Evolutionary conservation across 2,797 vertebrate species (phyloP).

Genomic region (Tauraco hartlaubi): DNA sequence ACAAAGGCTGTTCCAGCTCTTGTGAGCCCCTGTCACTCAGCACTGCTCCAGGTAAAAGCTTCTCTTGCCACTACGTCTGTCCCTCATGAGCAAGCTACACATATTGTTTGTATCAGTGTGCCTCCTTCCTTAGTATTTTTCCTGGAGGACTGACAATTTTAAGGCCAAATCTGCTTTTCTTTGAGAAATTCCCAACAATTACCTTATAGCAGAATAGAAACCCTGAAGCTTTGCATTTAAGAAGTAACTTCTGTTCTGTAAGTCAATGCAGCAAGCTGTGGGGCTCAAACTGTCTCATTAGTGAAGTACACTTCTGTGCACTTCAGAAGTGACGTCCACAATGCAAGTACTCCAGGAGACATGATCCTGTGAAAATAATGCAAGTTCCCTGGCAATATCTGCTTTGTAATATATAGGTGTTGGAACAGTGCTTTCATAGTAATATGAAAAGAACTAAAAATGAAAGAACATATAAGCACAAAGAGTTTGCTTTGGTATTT

Average conservation of each 20-base stretch:
- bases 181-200: not conserved
- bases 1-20: not conserved
- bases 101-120: rapidly evolving
- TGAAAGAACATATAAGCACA: not conserved
- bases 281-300: not conserved
- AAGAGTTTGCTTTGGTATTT: not conserved
- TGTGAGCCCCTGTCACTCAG: not conserved
- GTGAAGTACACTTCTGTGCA: not conserved
- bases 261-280: not conserved
- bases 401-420: not conserved
- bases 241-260: not conserved
- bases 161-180: not conserved
- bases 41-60: not conserved
- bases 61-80: not conserved
- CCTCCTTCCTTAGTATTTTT: not conserved
- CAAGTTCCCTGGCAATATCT: not conserved
- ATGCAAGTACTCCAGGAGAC: not conserved
- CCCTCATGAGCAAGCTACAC: not conserved
- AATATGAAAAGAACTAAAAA: not conserved
- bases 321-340: not conserved
- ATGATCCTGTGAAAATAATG: not conserved
- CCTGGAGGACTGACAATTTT: not conserved
- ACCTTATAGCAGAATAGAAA: not conserved
- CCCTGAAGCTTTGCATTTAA: not conserved
- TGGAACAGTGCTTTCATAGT: not conserved